Conservation (phyloP, 2,113 vertebrate species). For the Oryzias javanicus region DNA sequence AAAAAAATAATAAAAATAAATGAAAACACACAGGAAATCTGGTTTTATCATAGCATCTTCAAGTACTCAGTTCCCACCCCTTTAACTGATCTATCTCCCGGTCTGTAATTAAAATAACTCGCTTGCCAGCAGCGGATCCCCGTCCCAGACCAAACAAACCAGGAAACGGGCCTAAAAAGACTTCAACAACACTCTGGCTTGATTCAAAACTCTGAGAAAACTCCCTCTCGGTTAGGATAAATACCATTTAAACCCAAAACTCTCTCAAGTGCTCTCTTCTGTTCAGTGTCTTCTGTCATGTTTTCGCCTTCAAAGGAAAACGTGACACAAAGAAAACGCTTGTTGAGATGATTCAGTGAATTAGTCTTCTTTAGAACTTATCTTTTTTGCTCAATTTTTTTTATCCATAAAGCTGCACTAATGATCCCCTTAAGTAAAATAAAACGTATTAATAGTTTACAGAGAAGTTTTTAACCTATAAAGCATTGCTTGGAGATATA, state of each 20-base stretch:
- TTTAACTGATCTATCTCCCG: not conserved
- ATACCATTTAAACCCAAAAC: too few relatives aligned
- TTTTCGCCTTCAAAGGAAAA: too few relatives aligned
- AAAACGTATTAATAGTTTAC: too few relatives aligned
- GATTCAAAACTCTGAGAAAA: not conserved
- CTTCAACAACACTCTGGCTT: not conserved
- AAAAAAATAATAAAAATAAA: not conserved
- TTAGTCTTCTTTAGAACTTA: not conserved
- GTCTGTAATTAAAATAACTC: conserved; percentile 37
- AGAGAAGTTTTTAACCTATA: too few relatives aligned
- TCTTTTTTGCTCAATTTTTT: not conserved
- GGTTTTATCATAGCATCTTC: conserved; percentile 22
- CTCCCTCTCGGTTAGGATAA: not conserved
- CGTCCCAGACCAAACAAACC: conserved; percentile 7
- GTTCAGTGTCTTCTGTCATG: too few relatives aligned
- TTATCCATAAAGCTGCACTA: not conserved
- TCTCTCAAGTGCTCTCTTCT: too few relatives aligned
- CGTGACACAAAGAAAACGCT: too few relatives aligned
- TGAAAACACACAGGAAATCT: conserved; percentile 6
- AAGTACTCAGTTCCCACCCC: conserved; percentile 2
- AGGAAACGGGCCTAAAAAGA: conserved; percentile 13
- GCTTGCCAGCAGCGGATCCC: conserved; percentile 1
- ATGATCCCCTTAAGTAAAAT: not conserved
- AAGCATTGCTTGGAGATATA: too few relatives aligned
- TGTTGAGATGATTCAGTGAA: not conserved